Evolutionary conservation across 2,888 invertebrate genomes (phyloP).

Genomic region (Entomobrya proxima): DNA sequence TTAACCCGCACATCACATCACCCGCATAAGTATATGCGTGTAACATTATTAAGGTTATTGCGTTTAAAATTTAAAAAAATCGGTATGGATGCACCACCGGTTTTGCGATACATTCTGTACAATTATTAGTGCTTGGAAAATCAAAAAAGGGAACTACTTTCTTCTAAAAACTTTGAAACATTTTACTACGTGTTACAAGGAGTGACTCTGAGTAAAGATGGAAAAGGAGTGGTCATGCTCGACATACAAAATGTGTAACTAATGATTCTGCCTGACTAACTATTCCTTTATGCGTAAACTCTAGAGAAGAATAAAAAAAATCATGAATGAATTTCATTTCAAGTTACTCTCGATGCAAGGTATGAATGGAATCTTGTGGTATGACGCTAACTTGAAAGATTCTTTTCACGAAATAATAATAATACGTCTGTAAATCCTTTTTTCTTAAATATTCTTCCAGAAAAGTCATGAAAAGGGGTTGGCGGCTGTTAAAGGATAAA

Average conservation of each 20-base stretch:
- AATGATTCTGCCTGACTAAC: neutral
- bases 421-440: constrained; percentile 29
- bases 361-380: constrained; percentile 57
- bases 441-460: constrained; percentile 37
- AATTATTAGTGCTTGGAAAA: no score
- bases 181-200: neutral
- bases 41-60: no score
- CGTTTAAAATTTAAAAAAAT: no score
- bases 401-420: constrained; percentile 38
- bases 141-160: no score
- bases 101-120: no score
- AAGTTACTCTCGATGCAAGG: neutral
- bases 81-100: no score
- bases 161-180: no score
- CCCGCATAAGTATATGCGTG: no score
- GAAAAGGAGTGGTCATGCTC: constrained; percentile 33
- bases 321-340: constrained; percentile 52
- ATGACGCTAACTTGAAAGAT: neutral
- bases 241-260: constrained; percentile 8
- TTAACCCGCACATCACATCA: no score
- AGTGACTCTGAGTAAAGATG: neutral
- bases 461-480: constrained; percentile 57
- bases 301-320: neutral
- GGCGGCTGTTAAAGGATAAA: constrained; percentile 39
- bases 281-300: neutral